Percentiles rank a stretch among this genome's conserved stretches.
Evolutionary conservation across 2,888 invertebrate species (phyloP).

Genomic region (Bedellia somnulentella): DNA sequence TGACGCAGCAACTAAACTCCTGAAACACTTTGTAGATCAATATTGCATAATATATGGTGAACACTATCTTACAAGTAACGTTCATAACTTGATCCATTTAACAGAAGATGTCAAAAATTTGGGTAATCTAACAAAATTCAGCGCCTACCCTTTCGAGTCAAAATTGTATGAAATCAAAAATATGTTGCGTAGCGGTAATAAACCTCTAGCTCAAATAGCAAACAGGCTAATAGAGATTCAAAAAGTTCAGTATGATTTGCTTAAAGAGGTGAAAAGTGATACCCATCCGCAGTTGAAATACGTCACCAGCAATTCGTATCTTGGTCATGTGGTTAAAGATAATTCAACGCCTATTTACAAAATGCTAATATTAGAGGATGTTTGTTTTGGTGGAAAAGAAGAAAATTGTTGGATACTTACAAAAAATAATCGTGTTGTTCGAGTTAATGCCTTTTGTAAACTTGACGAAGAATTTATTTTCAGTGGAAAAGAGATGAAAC

Average conservation of each 20-base stretch:
- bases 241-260: neutral
- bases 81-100: constrained; percentile 11
- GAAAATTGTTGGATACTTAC: neutral
- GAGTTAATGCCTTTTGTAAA: neutral
- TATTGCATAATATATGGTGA: constrained; percentile 9
- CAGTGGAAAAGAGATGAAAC: neutral
- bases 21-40: constrained; percentile 9
- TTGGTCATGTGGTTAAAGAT: neutral
- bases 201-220: constrained; percentile 8
- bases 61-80: constrained; percentile 10
- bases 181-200: constrained; percentile 7
- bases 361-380: neutral
- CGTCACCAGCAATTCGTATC: too few relatives aligned
- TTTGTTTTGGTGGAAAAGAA: neutral
- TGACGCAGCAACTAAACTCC: constrained; percentile 8
- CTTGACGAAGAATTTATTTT: neutral
- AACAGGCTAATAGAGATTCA: constrained; percentile 6
- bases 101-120: constrained; percentile 9
- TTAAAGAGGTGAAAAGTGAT: neutral
- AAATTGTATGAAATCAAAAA: constrained; percentile 5
- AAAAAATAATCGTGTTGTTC: neutral
- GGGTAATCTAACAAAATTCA: constrained; percentile 7
- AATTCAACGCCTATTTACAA: neutral
- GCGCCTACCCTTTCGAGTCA: constrained; percentile 6
- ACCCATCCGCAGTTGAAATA: neutral